A percentile compares a stretch with the other conserved stretches of the same genome.
These are phyloP conservation scores for Bergia sp. DNA, from an alignment of 92 coral and sea anemone genomes.

Conservation along the genomic window DNA sequence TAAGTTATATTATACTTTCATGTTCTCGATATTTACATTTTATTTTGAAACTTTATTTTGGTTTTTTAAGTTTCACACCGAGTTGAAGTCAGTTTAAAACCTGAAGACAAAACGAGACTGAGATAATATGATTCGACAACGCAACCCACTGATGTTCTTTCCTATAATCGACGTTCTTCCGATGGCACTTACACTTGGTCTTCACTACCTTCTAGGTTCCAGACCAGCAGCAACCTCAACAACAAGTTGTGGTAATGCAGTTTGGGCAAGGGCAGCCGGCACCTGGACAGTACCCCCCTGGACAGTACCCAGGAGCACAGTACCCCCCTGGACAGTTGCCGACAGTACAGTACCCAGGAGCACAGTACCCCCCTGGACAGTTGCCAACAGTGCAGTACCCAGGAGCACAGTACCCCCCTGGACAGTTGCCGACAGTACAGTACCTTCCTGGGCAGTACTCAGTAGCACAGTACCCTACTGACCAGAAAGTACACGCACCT, in stretches of 20 bases:
- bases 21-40: too few species aligned
- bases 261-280: slow-evolving; percentile 8
- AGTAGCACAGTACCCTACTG: neutral
- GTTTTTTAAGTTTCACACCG: too few species aligned
- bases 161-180: neutral
- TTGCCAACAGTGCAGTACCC: neutral
- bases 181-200: neutral
- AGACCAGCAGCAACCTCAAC: neutral
- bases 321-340: neutral
- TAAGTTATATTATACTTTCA: too few species aligned
- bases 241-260: slow-evolving; percentile 17
- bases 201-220: neutral
- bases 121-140: neutral
- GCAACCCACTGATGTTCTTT: neutral
- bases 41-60: too few species aligned
- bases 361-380: neutral
- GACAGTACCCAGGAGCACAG: slow-evolving; percentile 4
- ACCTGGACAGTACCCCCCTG: neutral
- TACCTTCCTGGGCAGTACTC: slow-evolving; percentile 9
- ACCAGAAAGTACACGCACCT: neutral
- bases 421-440: neutral
- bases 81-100: too few species aligned
- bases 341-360: neutral
- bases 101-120: neutral
- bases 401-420: neutral